Conservation (phyloP, 1,140 invertebrate genomes). For the Sinella curviseta region DNA sequence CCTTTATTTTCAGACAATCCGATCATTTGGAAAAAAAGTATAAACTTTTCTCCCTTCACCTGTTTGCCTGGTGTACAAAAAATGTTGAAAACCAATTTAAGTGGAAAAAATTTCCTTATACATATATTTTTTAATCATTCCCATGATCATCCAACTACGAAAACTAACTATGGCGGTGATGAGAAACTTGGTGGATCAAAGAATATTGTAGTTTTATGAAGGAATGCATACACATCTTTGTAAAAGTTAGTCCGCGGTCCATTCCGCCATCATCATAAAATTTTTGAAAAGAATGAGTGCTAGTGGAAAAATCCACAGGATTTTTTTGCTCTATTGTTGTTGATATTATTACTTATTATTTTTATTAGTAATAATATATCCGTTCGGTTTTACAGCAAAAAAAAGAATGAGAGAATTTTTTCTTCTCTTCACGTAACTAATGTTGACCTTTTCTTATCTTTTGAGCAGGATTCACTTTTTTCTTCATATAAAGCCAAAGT, state of each 20-base stretch:
- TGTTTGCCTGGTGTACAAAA: too few species aligned
- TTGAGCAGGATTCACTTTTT: background rate
- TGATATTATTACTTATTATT: conserved; percentile 17
- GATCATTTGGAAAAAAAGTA: too few species aligned
- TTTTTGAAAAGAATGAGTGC: background rate
- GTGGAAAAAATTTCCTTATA: too few species aligned
- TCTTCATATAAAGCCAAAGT: background rate
- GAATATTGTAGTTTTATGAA: too few species aligned
- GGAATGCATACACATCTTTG: background rate
- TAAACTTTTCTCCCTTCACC: too few species aligned
- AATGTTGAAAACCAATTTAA: too few species aligned
- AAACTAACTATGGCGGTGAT: too few species aligned
- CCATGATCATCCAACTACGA: too few species aligned
- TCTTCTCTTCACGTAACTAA: background rate
- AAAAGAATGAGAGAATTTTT: background rate
- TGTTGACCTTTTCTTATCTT: conserved; percentile 1
- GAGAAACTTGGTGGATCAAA: too few species aligned
- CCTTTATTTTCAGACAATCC: too few species aligned
- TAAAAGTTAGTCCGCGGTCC: background rate
- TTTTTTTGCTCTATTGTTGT: background rate
- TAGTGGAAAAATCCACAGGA: background rate
- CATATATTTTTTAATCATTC: too few species aligned
- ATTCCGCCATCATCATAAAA: background rate
- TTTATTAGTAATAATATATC: background rate
- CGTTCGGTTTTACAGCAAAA: background rate